Base-by-base conservation (phyloP, 2,888 invertebrate genomes). In the Physocephala rufipes region DNA sequence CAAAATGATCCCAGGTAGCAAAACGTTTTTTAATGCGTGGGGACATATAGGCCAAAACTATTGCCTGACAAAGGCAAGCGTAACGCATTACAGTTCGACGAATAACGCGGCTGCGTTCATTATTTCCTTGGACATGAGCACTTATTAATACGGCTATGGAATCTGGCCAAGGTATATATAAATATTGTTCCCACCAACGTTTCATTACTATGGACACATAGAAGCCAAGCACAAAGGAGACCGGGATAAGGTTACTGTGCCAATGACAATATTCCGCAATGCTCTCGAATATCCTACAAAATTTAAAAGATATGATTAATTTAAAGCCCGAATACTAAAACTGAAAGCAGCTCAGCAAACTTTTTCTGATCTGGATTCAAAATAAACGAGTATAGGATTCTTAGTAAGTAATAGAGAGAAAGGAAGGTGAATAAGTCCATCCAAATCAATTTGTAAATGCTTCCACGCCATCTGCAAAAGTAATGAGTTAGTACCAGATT, bases 401-500 rank as follows among this genome's bases (percentile, higher is more conserved):
- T 77, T 19, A 82, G 49, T 7, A 88, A 77, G 79, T 93, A 92
- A 86, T 95, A 96, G 64, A 92, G 81, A 15, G 89, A 83, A 74
- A 94, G 87, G 84, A 94, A 97, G 53, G 93, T 87, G 7, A 93
- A 81, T 67, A 96, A 88, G 85, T 97, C 96, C 75, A 93, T 87
- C 95, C 95, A 96, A 72, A 96, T 91, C 75, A 96, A 87, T 86
- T 96, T 96, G 89, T 96, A 97, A 79, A 97, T 93, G 83, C 96
- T 96, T 30, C 96, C 96, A 76, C 91, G 90, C 97, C 97, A 96
- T 89, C 95, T 95, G 88, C 71, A 89, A 12, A 19, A 45, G 36
- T 9, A 15, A 58, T 4, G 5, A 24, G n/a, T n/a, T n/a, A n/a
- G n/a, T n/a, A n/a, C n/a, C n/a, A 5, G 13, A 21, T 5, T 36